phyloP scores from a whole-genome alignment of 2,797 vertebrate species.

The Balearica regulorum region DNA sequence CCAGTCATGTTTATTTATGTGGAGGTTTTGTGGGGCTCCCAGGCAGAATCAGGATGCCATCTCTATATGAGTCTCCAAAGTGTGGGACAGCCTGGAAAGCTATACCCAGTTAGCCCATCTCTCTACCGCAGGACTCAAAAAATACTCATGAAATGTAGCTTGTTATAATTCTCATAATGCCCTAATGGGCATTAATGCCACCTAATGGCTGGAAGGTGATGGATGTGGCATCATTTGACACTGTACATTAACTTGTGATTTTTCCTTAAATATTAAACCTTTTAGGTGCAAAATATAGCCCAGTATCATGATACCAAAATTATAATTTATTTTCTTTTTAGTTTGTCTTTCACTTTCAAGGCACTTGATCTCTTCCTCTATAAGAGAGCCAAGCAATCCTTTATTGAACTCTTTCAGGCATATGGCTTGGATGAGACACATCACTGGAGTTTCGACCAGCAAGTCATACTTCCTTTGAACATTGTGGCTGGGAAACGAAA shows the following conservation, averaged over 20 bases:
- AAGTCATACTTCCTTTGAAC: background rate
- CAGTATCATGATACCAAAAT: background rate
- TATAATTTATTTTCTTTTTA: background rate
- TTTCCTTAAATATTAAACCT: background rate
- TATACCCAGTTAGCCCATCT: background rate
- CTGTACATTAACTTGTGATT: background rate
- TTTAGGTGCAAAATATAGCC: background rate
- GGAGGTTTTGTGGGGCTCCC: background rate
- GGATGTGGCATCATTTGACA: background rate
- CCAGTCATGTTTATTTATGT: background rate
- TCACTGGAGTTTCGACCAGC: background rate
- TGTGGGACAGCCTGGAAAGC: background rate
- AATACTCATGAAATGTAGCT: background rate
- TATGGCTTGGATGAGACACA: background rate
- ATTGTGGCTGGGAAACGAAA: conserved; percentile 12
- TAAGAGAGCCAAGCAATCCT: background rate
- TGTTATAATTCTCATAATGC: background rate
- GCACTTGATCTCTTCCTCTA: background rate
- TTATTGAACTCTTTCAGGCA: background rate
- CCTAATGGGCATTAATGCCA: background rate
- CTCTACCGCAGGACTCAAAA: background rate
- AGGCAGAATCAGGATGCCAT: background rate
- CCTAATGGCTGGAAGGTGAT: background rate
- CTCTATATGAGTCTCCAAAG: background rate
- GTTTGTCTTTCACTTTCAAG: background rate